These are phyloP conservation scores for Cichladusa arquata DNA, from an alignment of 2,113 vertebrate species.

Conservation along the genomic window DNA sequence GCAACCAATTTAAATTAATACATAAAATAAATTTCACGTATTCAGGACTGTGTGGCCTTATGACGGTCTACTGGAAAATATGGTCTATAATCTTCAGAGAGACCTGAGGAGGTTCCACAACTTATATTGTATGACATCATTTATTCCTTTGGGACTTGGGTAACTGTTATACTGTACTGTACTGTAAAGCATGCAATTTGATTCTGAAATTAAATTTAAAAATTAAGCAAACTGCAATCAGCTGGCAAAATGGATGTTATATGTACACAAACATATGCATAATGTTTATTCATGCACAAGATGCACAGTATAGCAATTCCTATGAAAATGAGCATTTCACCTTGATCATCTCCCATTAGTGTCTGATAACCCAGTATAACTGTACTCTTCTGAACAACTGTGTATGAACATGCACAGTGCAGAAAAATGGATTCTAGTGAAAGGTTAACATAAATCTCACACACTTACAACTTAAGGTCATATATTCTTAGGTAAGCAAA, in stretches of 20 bases:
- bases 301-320: neutral
- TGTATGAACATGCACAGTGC: neutral
- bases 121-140: neutral
- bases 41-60: neutral
- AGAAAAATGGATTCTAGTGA: neutral
- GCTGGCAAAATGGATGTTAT: neutral
- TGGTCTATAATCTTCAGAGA: neutral
- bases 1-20: neutral
- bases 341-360: neutral
- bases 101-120: neutral
- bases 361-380: neutral
- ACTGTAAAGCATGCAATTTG: neutral
- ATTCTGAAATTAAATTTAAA: neutral
- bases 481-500: neutral
- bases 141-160: neutral
- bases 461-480: neutral
- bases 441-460: neutral
- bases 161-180: neutral
- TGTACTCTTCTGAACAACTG: neutral
- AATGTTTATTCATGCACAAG: neutral
- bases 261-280: neutral
- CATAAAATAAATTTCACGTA: neutral
- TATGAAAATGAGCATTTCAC: neutral
- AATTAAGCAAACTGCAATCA: neutral
- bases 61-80: neutral